A percentile compares a stretch with the other conserved stretches of the same genome.
phyloP scores from a whole-genome alignment of 1,140 invertebrate genomes.

The Aphis gossypii region DNA sequence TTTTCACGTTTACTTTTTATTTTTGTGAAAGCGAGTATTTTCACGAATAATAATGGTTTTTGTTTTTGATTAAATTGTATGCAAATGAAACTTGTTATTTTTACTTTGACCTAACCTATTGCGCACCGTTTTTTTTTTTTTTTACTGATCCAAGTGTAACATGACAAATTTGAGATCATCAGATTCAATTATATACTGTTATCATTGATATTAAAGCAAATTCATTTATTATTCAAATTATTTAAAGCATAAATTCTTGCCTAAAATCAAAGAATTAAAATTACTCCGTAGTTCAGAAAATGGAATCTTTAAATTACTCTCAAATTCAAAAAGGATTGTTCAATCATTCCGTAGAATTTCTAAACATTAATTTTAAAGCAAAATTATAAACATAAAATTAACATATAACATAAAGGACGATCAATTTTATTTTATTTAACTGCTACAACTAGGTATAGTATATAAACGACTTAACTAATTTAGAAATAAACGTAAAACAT shows the following conservation, averaged over 20 bases:
- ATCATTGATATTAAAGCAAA: neutral
- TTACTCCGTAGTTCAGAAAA: neutral
- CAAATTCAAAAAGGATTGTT: no score
- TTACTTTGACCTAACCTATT: neutral
- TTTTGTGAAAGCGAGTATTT: neutral
- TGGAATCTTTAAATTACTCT: no score
- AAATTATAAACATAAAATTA: no score
- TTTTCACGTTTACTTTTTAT: neutral
- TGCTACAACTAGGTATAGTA: no score
- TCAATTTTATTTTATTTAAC: no score
- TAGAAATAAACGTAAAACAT: no score
- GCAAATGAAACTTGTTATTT: neutral
- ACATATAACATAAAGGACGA: no score
- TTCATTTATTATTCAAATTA: neutral
- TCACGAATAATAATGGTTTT: neutral
- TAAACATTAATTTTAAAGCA: no score
- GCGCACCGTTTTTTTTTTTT: neutral
- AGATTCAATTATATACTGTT: neutral
- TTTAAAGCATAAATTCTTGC: neutral
- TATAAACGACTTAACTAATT: no score
- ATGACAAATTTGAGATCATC: neutral
- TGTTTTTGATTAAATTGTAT: neutral
- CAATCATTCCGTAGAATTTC: no score
- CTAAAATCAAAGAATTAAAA: neutral
- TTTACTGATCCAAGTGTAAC: neutral